Evolutionary conservation across 2,113 vertebrate species (phyloP).

Genomic region (Amphiprion ocellaris): DNA sequence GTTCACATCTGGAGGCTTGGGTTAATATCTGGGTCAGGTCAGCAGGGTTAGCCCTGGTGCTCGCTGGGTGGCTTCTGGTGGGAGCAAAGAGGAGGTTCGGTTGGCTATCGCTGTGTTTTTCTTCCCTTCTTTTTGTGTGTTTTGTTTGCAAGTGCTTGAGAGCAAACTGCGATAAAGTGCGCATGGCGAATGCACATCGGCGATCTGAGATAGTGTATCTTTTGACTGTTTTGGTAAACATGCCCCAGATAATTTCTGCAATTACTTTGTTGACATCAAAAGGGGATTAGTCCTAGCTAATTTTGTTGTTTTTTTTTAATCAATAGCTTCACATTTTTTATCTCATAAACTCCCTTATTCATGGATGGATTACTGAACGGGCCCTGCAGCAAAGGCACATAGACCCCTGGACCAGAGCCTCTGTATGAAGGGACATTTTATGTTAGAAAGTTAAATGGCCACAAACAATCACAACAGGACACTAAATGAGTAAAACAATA

Average conservation of each 20-base stretch:
- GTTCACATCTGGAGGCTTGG: conserved; percentile 85
- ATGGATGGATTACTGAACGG: conserved; percentile 8
- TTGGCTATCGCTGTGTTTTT: conserved; percentile 27
- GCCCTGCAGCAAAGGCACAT: background rate
- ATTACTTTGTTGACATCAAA: conserved; percentile 44
- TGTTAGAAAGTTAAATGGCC: background rate
- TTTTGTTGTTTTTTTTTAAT: conserved; percentile 29
- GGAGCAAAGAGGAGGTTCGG: conserved; percentile 48
- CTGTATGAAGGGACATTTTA: background rate
- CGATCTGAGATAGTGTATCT: conserved; percentile 28
- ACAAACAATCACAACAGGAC: no score
- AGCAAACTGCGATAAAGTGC: conserved; percentile 36
- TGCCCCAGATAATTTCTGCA: conserved; percentile 33
- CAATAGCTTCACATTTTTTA: conserved; percentile 10
- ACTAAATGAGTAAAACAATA: no score
- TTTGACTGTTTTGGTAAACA: conserved; percentile 34
- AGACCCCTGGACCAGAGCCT: background rate
- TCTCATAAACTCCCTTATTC: conserved; percentile 1
- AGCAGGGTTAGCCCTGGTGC: conserved; percentile 73
- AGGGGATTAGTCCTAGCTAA: conserved; percentile 34
- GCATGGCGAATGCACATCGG: background rate
- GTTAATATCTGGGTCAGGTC: conserved; percentile 87
- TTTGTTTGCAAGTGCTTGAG: conserved; percentile 12
- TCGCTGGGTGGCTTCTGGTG: conserved; percentile 73
- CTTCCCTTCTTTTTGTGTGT: background rate